Conservation (phyloP, 2,888 invertebrate species). For the Tetropium fuscum region DNA sequence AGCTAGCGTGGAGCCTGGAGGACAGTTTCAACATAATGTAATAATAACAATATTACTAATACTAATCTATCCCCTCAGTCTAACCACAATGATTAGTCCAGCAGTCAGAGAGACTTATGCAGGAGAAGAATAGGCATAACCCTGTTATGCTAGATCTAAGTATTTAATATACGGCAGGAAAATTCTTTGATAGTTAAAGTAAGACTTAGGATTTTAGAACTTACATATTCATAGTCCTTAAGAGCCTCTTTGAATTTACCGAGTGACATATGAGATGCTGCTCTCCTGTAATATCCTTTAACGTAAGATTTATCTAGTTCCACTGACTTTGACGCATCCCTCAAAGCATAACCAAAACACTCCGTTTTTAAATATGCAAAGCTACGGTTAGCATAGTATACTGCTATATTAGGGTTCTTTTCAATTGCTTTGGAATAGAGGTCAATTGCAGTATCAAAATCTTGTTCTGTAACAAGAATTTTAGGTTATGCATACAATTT, state of each 20-base stretch:
- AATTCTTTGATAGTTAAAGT: too few species aligned
- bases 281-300: constrained; percentile 97
- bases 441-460: constrained; percentile 90
- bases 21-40: too few species aligned
- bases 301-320: constrained; percentile 90
- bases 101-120: too few species aligned
- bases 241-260: constrained; percentile 98
- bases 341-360: constrained; percentile 93
- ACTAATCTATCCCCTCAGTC: too few species aligned
- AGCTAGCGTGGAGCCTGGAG: too few species aligned
- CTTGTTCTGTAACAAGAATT: constrained; percentile 79
- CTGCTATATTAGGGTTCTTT: constrained; percentile 83
- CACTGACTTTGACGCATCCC: constrained; percentile 92
- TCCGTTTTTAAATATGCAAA: constrained; percentile 95
- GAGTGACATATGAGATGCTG: constrained; percentile 96
- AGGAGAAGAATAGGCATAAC: too few species aligned
- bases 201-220: too few species aligned
- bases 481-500: constrained; percentile 20
- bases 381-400: constrained; percentile 95
- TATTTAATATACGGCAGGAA: too few species aligned
- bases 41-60: too few species aligned
- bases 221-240: constrained; percentile 95
- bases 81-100: too few species aligned
- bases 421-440: constrained; percentile 91
- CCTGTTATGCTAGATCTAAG: too few species aligned